Percentiles rank a stretch among this genome's conserved stretches.
Conservation (phyloP, 2,888 invertebrate genomes). For the Psylliodes chrysocephalus region DNA sequence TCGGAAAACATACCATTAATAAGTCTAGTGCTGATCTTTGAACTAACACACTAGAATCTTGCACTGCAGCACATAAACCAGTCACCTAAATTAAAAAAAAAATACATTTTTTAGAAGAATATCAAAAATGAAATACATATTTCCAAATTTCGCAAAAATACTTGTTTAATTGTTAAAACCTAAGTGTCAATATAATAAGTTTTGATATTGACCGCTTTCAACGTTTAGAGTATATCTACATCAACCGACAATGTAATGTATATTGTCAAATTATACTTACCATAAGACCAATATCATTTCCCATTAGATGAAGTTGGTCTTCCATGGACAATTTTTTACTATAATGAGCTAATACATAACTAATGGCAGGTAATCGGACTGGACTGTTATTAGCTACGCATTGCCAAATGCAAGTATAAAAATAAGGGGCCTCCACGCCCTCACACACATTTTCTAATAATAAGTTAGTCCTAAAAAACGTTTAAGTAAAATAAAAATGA, state of each 20-base stretch:
- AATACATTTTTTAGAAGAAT: too few relatives aligned
- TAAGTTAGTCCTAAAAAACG: conserved; percentile 68
- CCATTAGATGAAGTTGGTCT: conserved; percentile 85
- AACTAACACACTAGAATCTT: conserved; percentile 83
- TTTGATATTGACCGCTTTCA: too few relatives aligned
- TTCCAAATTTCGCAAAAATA: too few relatives aligned
- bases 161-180: too few relatives aligned
- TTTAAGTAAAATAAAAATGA: too few relatives aligned
- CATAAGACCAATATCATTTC: conserved; percentile 85
- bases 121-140: too few relatives aligned
- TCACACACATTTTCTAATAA: conserved; percentile 78
- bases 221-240: too few relatives aligned
- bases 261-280: too few relatives aligned
- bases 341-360: conserved; percentile 82
- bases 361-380: conserved; percentile 83
- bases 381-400: conserved; percentile 83
- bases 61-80: conserved; percentile 81
- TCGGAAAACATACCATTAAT: conserved; percentile 82
- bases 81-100: conserved; percentile 68
- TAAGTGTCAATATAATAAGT: too few relatives aligned
- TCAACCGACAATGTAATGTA: too few relatives aligned
- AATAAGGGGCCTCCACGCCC: conserved; percentile 80
- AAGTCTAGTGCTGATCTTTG: conserved; percentile 88
- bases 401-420: conserved; percentile 91
- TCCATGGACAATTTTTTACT: conserved; percentile 82